Conservation (phyloP, 2,888 invertebrate genomes). For the Bimastos eiseni region DNA sequence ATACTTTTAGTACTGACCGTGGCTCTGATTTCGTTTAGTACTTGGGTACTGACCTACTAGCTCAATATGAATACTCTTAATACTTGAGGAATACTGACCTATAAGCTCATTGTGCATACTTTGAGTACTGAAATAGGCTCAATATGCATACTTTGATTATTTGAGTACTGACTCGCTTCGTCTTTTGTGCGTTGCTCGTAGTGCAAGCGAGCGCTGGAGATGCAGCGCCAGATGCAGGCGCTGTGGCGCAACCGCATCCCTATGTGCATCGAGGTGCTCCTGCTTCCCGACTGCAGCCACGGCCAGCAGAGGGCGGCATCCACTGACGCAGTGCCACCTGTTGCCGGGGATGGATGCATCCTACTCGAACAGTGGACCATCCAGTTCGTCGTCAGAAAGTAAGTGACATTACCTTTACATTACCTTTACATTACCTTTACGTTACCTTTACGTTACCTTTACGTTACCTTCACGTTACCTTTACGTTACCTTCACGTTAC, state of each 20-base stretch:
- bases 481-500: too few relatives aligned
- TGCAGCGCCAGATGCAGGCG: slow-evolving; percentile 68
- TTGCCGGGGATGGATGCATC: slow-evolving; percentile 65
- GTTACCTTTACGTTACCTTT: too few relatives aligned
- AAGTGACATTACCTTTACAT: not conserved
- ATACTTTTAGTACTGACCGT: too few relatives aligned
- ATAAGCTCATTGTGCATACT: too few relatives aligned
- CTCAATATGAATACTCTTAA: too few relatives aligned
- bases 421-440: not conserved
- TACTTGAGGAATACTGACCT: too few relatives aligned
- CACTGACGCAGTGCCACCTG: slow-evolving; percentile 53
- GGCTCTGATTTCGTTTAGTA: not conserved
- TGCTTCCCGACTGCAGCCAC: slow-evolving; percentile 74
- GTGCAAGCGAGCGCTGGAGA: slow-evolving; percentile 67
- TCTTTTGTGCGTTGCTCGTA: slow-evolving; percentile 47
- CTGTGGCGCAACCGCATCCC: slow-evolving; percentile 75
- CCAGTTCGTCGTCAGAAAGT: slow-evolving; percentile 58
- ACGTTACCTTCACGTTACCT: too few relatives aligned
- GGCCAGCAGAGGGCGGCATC: slow-evolving; percentile 60
- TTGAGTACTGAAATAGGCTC: not conserved
- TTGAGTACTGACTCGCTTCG: not conserved
- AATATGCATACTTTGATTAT: not conserved
- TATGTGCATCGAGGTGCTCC: slow-evolving; percentile 78
- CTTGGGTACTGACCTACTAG: not conserved
- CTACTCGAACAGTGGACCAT: slow-evolving; percentile 81